A percentile compares a stretch with the other conserved stretches of the same genome.
Evolutionary conservation across 2,797 vertebrate genomes (phyloP).

Genomic region (Takifugu rubripes): DNA sequence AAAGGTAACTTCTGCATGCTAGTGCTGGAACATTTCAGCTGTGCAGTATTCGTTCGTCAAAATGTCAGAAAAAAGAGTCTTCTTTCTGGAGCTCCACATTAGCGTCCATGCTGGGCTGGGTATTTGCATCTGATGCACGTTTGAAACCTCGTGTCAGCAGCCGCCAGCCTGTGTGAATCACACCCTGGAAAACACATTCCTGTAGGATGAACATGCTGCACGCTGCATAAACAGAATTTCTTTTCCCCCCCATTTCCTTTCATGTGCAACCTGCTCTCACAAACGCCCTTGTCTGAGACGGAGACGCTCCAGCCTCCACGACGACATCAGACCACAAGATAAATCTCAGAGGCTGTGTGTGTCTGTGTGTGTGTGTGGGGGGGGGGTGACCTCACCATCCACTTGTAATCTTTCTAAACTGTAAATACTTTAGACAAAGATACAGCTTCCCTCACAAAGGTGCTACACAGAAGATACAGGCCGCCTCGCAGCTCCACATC

Average conservation of each 20-base stretch:
- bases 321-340: constrained; percentile 19
- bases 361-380: constrained; percentile 15
- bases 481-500: constrained; percentile 15
- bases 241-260: too few species aligned
- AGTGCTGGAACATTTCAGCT: too few species aligned
- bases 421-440: constrained; percentile 38
- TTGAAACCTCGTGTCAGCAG: constrained; percentile 7
- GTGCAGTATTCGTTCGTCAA: too few species aligned
- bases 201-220: constrained; percentile 7
- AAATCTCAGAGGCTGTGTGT: constrained; percentile 29
- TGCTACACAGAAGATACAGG: constrained; percentile 24
- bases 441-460: constrained; percentile 11
- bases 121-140: not conserved
- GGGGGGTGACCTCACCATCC: constrained; percentile 48
- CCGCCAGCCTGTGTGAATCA: constrained; percentile 14
- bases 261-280: not conserved
- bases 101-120: not conserved
- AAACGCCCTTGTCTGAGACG: constrained; percentile 15
- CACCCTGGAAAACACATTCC: constrained; percentile 18
- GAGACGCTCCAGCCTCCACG: constrained; percentile 5
- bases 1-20: too few species aligned
- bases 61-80: not conserved
- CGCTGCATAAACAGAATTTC: constrained; percentile 3
- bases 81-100: too few species aligned
- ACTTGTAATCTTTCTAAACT: constrained; percentile 28